phyloP scores from a whole-genome alignment of 2,113 vertebrate species.

The Pteropus alecto region DNA sequence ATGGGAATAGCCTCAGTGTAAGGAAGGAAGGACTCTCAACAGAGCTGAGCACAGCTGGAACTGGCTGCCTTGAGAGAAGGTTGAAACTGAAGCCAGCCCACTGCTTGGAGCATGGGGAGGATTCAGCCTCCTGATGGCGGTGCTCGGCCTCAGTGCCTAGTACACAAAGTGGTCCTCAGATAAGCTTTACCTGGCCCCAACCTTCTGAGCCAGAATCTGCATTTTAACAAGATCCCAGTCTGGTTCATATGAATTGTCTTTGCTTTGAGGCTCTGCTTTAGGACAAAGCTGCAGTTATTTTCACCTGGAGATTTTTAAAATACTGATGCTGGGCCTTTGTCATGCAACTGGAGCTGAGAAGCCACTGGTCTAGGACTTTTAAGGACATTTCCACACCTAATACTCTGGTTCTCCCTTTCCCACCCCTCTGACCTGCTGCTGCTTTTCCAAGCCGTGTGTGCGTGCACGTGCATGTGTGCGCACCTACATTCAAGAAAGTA shows the following conservation, averaged over 20 bases:
- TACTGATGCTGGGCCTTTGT: neutral
- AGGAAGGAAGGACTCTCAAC: neutral
- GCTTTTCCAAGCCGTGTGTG: neutral
- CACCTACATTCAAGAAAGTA: neutral
- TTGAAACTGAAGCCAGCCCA: neutral
- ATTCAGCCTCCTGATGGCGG: neutral
- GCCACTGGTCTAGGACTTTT: neutral
- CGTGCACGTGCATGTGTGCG: neutral
- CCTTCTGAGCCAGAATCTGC: neutral
- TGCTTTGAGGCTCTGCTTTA: neutral
- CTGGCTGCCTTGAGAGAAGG: neutral
- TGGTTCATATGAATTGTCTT: rapidly evolving
- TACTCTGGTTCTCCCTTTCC: neutral
- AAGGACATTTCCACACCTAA: neutral
- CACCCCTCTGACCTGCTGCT: neutral
- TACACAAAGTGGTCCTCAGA: neutral
- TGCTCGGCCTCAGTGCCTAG: neutral
- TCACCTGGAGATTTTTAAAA: neutral
- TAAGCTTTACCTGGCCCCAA: neutral
- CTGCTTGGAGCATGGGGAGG: neutral
- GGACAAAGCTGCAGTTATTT: neutral
- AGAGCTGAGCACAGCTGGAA: neutral
- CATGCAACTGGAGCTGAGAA: neutral
- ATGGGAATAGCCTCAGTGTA: rapidly evolving
- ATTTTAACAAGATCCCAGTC: neutral